Base-by-base conservation (phyloP, 1,140 invertebrate species). In the Ips nitidus region DNA sequence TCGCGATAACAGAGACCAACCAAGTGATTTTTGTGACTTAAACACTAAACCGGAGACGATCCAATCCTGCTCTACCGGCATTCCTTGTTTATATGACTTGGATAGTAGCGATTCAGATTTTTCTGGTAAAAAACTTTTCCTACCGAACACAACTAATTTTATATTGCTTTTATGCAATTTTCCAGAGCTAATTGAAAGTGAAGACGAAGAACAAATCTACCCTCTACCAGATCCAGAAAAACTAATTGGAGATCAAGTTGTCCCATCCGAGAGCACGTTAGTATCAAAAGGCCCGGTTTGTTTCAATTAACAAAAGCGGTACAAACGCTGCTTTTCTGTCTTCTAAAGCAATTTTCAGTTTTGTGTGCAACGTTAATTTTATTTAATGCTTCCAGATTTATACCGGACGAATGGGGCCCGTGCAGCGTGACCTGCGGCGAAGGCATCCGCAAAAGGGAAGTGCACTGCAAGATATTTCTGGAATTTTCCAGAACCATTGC, bases 401-500 rank as follows among this genome's bases (percentile, higher is more conserved):
- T 91, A 55, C 83, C 86, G 7, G 87, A 90, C 43, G 88, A 92
- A 63, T 98, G 94, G 94, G 89, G 92, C 5, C 85, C 91, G 2
- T 98, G 96, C 82, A 94, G 90, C 73, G 91, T 91, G 0, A 90
- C 90, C 0, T 98, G 95, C 79, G 95, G 94, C 0, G 91, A 94
- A 78, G 96, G 95, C 0, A 85, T 91, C 43, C 85, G 91, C 6
- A 89, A 88, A 66, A 86, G 94, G 3, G 86, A 89, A 74, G 94
- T 95, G 1, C 87, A 91, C 66, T 98, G 95, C 82, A 96, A 96
- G 84, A 95, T 98, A 73, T 96, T 94, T 80, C 82, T 98, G 52
- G 94, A 96, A 80, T 95, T 95, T 78, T 94, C 92, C 52, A 84
- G 89, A 66, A 95, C 92, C 0, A 89, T 94, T 47, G 93, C 92